These are phyloP conservation scores for Conus ventricosus DNA, from an alignment of 1,140 invertebrate species.

Conservation along the genomic window DNA sequence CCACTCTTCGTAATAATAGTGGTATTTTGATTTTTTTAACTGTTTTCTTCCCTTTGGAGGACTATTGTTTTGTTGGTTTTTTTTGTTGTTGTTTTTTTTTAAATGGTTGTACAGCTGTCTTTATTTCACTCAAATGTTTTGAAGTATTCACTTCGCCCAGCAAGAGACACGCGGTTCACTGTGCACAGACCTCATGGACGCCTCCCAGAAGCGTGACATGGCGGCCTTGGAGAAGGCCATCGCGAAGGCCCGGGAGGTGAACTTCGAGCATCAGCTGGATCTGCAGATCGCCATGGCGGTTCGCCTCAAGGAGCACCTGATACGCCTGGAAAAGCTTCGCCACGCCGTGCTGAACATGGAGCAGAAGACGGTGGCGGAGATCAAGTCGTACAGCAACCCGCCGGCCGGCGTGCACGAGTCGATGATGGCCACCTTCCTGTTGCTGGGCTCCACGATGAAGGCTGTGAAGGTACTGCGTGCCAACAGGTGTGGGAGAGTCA, in stretches of 20 bases:
- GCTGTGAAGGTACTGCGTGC: constrained; percentile 57
- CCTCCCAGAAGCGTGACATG: constrained; percentile 59
- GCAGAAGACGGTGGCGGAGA: constrained; percentile 65
- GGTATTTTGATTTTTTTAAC: too few species aligned
- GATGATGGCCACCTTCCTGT: constrained; percentile 63
- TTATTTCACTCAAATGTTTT: too few species aligned
- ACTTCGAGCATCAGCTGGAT: constrained; percentile 63
- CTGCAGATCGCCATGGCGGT: constrained; percentile 65
- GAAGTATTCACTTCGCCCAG: not conserved
- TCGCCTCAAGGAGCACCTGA: constrained; percentile 63
- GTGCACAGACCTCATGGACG: constrained; percentile 59
- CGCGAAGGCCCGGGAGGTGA: constrained; percentile 54
- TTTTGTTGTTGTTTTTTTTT: too few species aligned
- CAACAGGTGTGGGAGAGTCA: not conserved
- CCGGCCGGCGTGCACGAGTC: constrained; percentile 66
- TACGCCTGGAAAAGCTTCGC: constrained; percentile 65
- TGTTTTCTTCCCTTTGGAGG: too few species aligned
- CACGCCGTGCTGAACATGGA: constrained; percentile 68
- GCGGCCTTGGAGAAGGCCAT: constrained; percentile 59
- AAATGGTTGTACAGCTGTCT: too few species aligned
- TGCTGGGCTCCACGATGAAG: constrained; percentile 61
- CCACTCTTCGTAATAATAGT: too few species aligned
- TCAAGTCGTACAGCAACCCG: constrained; percentile 65
- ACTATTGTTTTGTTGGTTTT: too few species aligned
- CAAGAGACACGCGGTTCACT: not conserved